phyloP scores from a whole-genome alignment of 1,140 invertebrate species.

The Tetragonula clypearis region DNA sequence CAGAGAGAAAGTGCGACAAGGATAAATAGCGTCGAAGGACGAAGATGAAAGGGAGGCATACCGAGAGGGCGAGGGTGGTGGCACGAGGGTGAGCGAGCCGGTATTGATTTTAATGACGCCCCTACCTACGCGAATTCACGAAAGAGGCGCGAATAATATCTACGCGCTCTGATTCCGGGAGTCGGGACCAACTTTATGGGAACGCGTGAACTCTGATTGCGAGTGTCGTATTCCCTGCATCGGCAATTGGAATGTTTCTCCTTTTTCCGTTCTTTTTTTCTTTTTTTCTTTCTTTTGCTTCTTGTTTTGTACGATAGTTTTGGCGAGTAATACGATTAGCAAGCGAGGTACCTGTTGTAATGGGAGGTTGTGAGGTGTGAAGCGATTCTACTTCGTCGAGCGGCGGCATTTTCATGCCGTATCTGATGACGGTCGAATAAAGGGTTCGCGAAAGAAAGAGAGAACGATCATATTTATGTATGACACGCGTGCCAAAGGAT shows the following conservation, averaged over 20 bases:
- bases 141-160: constrained; percentile 77
- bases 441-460: constrained; percentile 13
- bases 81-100: constrained; percentile 69
- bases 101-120: constrained; percentile 82
- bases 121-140: constrained; percentile 75
- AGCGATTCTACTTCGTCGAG: background rate
- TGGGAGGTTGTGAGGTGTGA: background rate
- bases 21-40: constrained; percentile 40
- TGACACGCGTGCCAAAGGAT: constrained; percentile 45
- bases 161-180: constrained; percentile 71
- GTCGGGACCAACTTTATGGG: constrained; percentile 10
- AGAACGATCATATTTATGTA: constrained; percentile 33
- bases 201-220: background rate
- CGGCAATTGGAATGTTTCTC: too few species aligned
- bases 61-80: constrained; percentile 23
- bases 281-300: background rate
- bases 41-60: constrained; percentile 46
- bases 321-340: background rate
- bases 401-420: background rate
- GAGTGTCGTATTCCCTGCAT: too few species aligned
- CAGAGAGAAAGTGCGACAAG: constrained; percentile 35
- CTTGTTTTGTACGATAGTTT: background rate
- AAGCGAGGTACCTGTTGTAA: background rate
- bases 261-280: background rate
- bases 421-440: background rate